Evolutionary conservation across 2,797 vertebrate species (phyloP), one percentile per base, ranked within the genome.

Genomic region (Helarctos malayanus): DNA sequence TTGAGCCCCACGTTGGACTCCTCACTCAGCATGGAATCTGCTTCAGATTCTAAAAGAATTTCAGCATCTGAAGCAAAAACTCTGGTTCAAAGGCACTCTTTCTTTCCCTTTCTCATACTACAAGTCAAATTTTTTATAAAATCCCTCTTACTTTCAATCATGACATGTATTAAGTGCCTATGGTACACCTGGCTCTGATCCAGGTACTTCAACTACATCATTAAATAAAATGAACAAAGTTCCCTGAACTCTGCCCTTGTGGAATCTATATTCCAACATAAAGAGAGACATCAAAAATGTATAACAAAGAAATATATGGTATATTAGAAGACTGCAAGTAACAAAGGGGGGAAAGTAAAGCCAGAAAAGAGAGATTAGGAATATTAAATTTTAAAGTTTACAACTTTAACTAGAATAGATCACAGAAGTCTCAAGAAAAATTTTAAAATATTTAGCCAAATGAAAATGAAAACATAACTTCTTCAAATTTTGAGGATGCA

Each of bases 381-480:
- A 38, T 38, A 59, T 63, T 35, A 86, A 86, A 81, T 59, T 83
- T 63, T 56, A 88, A 76, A 59, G 49, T 38, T 85, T 65, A 47
- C 15, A 7, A 13, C 47, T 93, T 75, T 54, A 95, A 59, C 11
- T 52, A 63, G 49, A 2, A 25, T 56, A 8, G 2, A 23, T 68
- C 86, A 78, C 54, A 73, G 19, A 93, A 80, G 23, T 79, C 29
- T 47, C 19, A 49, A 81, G 57, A 76, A 45, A 91, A 89, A 86
- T 38, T 38, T 38, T 38, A 38, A 38, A 38, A 38, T 38, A 38
- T 38, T 38, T 78, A 87, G n/a, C 13, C 16, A 80, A 79, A 76
- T 78, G 38, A 79, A 82, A 96, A 81, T 76, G 35, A 83, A 83
- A 94, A 25, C 21, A 68, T 14, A 87, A 83, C 15, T 71, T 41